These are phyloP conservation scores for Eleginops maclovinus DNA, from an alignment of 2,113 vertebrate species.

Conservation along the genomic window DNA sequence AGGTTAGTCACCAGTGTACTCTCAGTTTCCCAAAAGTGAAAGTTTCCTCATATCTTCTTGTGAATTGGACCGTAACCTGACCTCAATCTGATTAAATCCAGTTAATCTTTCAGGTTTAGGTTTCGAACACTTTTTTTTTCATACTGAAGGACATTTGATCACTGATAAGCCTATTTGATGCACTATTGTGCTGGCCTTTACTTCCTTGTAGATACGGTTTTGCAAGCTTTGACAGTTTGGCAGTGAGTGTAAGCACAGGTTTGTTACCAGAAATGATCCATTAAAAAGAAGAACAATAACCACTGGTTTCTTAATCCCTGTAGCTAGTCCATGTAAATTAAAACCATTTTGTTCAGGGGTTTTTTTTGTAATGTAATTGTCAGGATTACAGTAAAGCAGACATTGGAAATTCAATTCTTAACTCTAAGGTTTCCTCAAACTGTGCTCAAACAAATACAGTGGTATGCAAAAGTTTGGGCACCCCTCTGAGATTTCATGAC, in stretches of 20 bases:
- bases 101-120: not conserved
- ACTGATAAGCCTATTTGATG: not conserved
- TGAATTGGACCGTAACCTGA: not conserved
- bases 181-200: not conserved
- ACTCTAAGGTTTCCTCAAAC: too few relatives aligned
- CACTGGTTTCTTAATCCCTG: too few relatives aligned
- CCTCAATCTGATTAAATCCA: not conserved
- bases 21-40: not conserved
- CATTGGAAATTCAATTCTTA: too few relatives aligned
- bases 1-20: too few relatives aligned
- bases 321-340: not conserved
- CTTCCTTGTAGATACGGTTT: not conserved
- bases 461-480: too few relatives aligned
- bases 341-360: too few relatives aligned
- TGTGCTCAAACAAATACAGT: too few relatives aligned
- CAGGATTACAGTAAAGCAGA: not conserved
- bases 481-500: too few relatives aligned
- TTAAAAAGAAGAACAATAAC: not conserved
- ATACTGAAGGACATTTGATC: not conserved
- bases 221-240: too few relatives aligned
- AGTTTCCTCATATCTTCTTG: not conserved
- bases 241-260: not conserved
- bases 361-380: not conserved
- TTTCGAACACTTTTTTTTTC: not conserved
- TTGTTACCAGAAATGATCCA: conserved; percentile 3